These are phyloP conservation scores for Masnerella sp. DNA, from an alignment of 2,888 invertebrate species.

Conservation along the genomic window DNA sequence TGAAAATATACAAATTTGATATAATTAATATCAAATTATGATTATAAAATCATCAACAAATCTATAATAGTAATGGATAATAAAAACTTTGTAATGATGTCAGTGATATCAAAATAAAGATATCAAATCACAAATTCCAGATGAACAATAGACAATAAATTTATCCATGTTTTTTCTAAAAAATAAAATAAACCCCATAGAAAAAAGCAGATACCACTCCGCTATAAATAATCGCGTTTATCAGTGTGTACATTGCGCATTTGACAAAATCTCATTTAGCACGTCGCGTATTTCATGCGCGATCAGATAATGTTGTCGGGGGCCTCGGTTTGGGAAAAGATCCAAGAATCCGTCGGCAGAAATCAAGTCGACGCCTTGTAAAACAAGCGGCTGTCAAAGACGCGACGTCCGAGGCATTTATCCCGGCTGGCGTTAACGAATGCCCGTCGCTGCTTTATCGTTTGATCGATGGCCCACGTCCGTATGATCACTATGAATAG, in stretches of 20 bases:
- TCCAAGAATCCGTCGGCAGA: slow-evolving; percentile 39
- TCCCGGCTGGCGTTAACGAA: slow-evolving; percentile 42
- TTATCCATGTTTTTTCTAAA: too few species aligned
- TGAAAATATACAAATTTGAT: too few species aligned
- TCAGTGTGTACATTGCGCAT: slow-evolving; percentile 26
- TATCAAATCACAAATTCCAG: too few species aligned
- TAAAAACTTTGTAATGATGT: too few species aligned
- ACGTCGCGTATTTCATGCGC: slow-evolving; percentile 36
- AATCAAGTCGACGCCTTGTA: slow-evolving; percentile 46
- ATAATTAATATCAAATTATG: too few species aligned
- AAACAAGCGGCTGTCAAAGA: slow-evolving; percentile 42
- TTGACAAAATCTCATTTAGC: slow-evolving; percentile 40
- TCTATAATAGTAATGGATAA: too few species aligned
- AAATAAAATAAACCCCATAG: too few species aligned
- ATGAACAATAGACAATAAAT: too few species aligned
- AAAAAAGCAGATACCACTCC: too few species aligned
- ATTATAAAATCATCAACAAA: too few species aligned
- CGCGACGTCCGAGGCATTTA: slow-evolving; percentile 39
- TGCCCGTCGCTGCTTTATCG: slow-evolving; percentile 36
- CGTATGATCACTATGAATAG: slow-evolving; percentile 46
- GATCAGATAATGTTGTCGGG: slow-evolving; percentile 42
- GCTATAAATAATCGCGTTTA: slow-evolving; percentile 31
- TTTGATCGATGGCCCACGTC: slow-evolving; percentile 49
- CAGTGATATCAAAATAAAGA: too few species aligned
- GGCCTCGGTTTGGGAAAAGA: slow-evolving; percentile 36